Conservation (phyloP, 2,113 vertebrate species). For the Panthera leo region DNA sequence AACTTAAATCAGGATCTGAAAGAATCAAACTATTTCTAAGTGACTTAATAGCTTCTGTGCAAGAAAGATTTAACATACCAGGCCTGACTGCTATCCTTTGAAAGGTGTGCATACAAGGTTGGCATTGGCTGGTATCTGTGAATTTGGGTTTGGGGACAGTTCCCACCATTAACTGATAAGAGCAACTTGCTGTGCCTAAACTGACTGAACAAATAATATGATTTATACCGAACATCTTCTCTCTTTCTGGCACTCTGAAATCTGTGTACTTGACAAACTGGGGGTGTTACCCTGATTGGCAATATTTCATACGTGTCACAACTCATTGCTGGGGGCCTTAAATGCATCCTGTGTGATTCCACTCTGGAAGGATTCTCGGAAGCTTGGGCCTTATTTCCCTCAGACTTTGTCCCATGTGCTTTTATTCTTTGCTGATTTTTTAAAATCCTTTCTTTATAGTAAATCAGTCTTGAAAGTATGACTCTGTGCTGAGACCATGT, state of each 20-base stretch:
- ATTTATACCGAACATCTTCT: background rate
- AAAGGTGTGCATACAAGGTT: background rate
- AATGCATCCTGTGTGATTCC: background rate
- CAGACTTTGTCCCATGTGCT: background rate
- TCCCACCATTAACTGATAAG: background rate
- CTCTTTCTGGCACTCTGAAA: background rate
- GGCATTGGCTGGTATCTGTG: background rate
- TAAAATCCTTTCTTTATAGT: background rate
- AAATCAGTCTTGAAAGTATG: background rate
- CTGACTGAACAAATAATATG: background rate
- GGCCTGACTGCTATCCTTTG: background rate
- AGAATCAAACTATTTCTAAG: background rate
- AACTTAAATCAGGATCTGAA: background rate
- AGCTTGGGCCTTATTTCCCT: background rate
- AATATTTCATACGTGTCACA: background rate
- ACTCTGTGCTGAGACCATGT: background rate
- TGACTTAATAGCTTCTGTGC: background rate
- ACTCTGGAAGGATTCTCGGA: background rate
- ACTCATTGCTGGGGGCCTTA: background rate
- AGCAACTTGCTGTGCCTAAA: background rate
- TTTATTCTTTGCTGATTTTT: background rate
- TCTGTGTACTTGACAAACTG: background rate
- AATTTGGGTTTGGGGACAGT: background rate
- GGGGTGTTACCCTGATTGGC: background rate
- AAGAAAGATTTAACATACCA: background rate